phyloP scores from a whole-genome alignment of 2,888 invertebrate genomes.

The Brachypalpus laphriformis region DNA sequence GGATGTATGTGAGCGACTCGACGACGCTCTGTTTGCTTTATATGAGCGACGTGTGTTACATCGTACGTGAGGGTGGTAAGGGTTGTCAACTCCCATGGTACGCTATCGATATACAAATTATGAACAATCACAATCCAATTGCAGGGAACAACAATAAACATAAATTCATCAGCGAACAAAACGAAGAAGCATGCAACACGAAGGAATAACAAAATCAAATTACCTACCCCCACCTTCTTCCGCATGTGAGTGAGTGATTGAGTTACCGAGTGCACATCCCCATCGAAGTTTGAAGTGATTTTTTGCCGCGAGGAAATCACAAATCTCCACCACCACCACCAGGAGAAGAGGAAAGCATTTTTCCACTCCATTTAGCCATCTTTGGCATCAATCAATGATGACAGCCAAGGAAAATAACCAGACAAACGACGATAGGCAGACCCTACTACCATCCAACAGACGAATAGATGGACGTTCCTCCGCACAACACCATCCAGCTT shows the following conservation, averaged over 20 bases:
- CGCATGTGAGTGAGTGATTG: background rate
- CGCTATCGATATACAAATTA: constrained; percentile 37
- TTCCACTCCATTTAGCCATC: constrained; percentile 73
- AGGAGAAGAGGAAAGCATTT: constrained; percentile 47
- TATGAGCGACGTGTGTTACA: background rate
- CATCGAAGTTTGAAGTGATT: constrained; percentile 16
- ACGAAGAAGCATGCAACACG: background rate
- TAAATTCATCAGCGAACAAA: background rate
- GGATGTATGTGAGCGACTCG: background rate
- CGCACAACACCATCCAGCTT: background rate
- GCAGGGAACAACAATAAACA: constrained; percentile 24
- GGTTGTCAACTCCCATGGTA: background rate
- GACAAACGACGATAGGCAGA: constrained; percentile 60
- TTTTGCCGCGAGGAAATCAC: constrained; percentile 42
- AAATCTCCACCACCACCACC: constrained; percentile 22
- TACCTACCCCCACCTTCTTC: background rate
- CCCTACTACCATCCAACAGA: background rate
- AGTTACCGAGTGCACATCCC: background rate
- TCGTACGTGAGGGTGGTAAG: background rate
- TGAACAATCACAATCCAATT: constrained; percentile 29
- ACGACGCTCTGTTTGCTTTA: background rate
- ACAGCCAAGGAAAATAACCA: constrained; percentile 68
- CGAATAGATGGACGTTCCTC: constrained; percentile 23
- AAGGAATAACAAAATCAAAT: background rate
- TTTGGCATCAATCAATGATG: constrained; percentile 72